These are phyloP conservation scores for Callorhinus ursinus DNA, from an alignment of 2,113 vertebrate genomes.

Conservation along the genomic window DNA sequence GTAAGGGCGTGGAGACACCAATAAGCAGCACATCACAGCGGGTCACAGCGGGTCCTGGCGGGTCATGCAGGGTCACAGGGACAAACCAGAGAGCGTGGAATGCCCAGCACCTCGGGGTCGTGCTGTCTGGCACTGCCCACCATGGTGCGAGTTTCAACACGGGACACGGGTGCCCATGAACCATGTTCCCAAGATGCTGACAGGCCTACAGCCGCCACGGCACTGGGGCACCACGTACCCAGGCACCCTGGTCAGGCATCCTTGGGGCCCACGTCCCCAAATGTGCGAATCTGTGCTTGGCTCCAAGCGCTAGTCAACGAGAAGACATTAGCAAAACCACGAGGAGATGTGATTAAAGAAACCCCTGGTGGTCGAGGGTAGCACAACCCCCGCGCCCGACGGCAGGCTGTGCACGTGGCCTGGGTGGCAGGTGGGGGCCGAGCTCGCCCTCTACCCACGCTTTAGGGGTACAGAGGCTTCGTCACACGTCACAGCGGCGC, in stretches of 20 bases:
- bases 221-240: background rate
- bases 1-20: too few relatives aligned
- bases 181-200: fast-evolving
- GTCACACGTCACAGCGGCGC: fast-evolving
- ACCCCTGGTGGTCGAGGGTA: fast-evolving
- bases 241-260: fast-evolving
- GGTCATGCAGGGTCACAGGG: too few relatives aligned
- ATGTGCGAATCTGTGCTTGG: background rate
- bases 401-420: fast-evolving
- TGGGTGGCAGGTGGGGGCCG: background rate
- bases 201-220: fast-evolving
- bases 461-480: background rate
- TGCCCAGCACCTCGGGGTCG: too few relatives aligned
- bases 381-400: fast-evolving
- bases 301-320: fast-evolving
- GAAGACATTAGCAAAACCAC: fast-evolving
- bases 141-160: fast-evolving
- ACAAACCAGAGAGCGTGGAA: background rate
- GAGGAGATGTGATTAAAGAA: background rate
- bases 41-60: too few relatives aligned
- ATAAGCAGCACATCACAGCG: too few relatives aligned
- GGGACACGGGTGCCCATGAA: fast-evolving
- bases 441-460: background rate
- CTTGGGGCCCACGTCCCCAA: fast-evolving
- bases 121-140: fast-evolving